phyloP scores from a whole-genome alignment of 2,113 vertebrate species.

The Scomber japonicus region DNA sequence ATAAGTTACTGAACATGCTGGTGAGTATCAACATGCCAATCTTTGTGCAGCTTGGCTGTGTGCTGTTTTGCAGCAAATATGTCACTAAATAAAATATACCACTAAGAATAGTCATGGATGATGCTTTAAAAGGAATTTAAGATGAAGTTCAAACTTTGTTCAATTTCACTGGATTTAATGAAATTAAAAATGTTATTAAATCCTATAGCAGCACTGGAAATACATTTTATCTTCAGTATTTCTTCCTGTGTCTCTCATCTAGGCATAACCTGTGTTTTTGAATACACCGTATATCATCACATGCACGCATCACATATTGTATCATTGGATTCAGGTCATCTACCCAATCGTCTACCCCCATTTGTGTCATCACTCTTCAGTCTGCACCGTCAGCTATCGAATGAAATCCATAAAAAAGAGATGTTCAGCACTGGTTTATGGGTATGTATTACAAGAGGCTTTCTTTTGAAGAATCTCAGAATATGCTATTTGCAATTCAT shows the following conservation, averaged over 20 bases:
- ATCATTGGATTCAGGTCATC: background rate
- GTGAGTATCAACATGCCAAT: background rate
- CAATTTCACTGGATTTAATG: background rate
- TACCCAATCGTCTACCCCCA: background rate
- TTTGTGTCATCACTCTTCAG: background rate
- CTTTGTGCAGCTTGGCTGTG: background rate
- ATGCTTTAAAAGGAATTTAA: conserved; percentile 2
- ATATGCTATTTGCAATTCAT: conserved; percentile 23
- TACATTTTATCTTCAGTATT: background rate
- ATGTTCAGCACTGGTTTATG: background rate
- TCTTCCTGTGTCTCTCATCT: too few species aligned
- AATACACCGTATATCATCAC: background rate
- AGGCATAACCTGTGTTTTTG: background rate
- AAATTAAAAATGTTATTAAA: background rate
- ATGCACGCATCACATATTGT: too few species aligned
- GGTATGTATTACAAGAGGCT: background rate
- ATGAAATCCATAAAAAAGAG: background rate
- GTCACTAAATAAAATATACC: background rate
- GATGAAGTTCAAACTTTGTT: conserved; percentile 2
- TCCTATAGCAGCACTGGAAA: background rate
- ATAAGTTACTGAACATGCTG: background rate
- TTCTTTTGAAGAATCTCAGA: background rate
- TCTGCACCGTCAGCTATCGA: background rate
- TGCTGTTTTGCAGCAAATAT: background rate
- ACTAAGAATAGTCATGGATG: background rate